Evolutionary conservation across 2,797 vertebrate genomes (phyloP).

Genomic region (Myoxocephalus aenaeus): DNA sequence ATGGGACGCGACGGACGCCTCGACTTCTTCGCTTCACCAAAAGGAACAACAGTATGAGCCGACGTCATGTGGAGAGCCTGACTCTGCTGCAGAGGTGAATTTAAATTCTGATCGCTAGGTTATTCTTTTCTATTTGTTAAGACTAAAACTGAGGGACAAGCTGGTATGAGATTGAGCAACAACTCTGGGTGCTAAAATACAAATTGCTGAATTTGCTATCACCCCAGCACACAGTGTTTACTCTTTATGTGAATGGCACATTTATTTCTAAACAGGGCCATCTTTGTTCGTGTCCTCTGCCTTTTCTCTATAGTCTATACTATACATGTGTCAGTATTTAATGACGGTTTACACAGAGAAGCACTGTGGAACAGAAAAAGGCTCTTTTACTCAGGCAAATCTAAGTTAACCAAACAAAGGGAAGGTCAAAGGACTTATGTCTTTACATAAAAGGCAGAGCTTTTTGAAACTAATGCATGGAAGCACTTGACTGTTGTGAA

Average conservation of each 20-base stretch:
- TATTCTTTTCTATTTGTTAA: background rate
- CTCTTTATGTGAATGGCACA: slow-evolving; percentile 14
- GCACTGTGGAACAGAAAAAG: slow-evolving; percentile 15
- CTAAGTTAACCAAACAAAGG: slow-evolving; percentile 26
- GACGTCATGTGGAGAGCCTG: slow-evolving; percentile 60
- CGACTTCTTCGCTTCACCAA: background rate
- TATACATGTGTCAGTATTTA: slow-evolving; percentile 35
- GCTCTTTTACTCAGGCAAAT: background rate
- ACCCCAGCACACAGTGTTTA: slow-evolving; percentile 14
- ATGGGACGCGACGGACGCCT: slow-evolving; percentile 48
- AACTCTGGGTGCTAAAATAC: slow-evolving; percentile 4
- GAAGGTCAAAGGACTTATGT: slow-evolving; percentile 54
- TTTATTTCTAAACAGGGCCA: slow-evolving; percentile 52
- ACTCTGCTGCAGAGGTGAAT: slow-evolving; percentile 70
- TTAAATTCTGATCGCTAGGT: background rate
- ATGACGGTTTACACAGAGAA: slow-evolving; percentile 32
- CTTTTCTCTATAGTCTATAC: background rate
- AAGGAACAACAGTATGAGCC: slow-evolving; percentile 47
- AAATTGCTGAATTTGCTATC: slow-evolving; percentile 6
- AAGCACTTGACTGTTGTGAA: slow-evolving; percentile 38
- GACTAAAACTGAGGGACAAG: background rate
- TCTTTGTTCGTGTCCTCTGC: slow-evolving; percentile 42
- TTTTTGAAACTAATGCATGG: slow-evolving; percentile 39
- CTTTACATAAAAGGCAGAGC: slow-evolving; percentile 30
- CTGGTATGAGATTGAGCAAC: slow-evolving; percentile 16